These are phyloP conservation scores for Globodera rostochiensis DNA, from an alignment of 1,140 invertebrate genomes.

Conservation along the genomic window DNA sequence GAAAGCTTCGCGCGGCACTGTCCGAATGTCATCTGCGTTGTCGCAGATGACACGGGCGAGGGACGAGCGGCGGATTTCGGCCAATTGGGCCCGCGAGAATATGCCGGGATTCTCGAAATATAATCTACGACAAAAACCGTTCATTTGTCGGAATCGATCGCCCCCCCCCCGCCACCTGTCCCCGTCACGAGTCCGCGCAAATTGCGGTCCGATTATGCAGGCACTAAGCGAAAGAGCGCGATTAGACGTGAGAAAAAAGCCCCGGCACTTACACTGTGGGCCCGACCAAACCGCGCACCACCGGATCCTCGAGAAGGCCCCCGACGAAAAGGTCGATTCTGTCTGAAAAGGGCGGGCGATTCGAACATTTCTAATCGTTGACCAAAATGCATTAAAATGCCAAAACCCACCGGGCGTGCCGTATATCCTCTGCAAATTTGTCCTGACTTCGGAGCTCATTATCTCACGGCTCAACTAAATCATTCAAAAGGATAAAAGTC, in stretches of 20 bases:
- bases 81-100: slow-evolving; percentile 75
- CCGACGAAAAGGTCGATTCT: slow-evolving; percentile 63
- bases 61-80: slow-evolving; percentile 84
- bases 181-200: slow-evolving; percentile 72
- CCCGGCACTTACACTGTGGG: slow-evolving; percentile 72
- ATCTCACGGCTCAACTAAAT: slow-evolving; percentile 60
- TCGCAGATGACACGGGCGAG: slow-evolving; percentile 87
- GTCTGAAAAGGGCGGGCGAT: slow-evolving; percentile 44
- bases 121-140: slow-evolving; percentile 41
- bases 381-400: neutral
- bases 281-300: slow-evolving; percentile 68
- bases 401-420: slow-evolving; percentile 19
- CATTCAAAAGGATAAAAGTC: neutral
- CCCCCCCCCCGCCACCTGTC: slow-evolving; percentile 68
- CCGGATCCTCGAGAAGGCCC: slow-evolving; percentile 61
- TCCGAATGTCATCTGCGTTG: slow-evolving; percentile 75
- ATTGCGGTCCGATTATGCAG: slow-evolving; percentile 93
- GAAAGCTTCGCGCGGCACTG: slow-evolving; percentile 72
- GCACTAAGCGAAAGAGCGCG: slow-evolving; percentile 66
- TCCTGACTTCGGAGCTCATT: slow-evolving; percentile 45
- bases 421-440: slow-evolving; percentile 56
- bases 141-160: neutral
- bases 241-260: neutral
- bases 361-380: slow-evolving; percentile 1
- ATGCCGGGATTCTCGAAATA: slow-evolving; percentile 60